Evolutionary conservation across 2,113 vertebrate species (phyloP).

Genomic region (Anolis carolinensis): DNA sequence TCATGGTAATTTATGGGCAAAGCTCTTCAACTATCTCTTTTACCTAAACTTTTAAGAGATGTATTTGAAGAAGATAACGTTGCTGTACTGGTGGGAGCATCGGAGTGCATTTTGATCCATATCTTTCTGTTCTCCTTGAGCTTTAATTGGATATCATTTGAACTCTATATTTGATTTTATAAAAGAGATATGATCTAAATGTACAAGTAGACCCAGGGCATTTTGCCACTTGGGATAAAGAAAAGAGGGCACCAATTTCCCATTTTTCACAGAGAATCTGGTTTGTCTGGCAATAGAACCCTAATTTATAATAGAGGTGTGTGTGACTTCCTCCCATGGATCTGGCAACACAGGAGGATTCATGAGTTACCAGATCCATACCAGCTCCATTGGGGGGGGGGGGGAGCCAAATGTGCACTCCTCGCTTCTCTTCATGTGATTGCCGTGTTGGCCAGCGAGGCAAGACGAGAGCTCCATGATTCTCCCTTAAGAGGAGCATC

Average conservation of each 20-base stretch:
- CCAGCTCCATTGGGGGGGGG: no score
- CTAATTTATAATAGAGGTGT: background rate
- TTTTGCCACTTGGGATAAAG: background rate
- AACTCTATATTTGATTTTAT: background rate
- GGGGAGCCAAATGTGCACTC: no score
- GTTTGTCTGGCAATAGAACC: background rate
- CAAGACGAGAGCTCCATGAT: no score
- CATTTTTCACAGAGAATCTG: background rate
- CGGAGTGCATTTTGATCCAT: slow-evolving; percentile 23
- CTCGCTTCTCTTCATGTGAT: no score
- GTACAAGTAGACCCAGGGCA: background rate
- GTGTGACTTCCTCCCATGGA: no score
- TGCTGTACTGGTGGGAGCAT: background rate
- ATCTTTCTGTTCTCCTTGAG: background rate
- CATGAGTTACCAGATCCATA: no score
- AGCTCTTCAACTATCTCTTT: slow-evolving; percentile 54
- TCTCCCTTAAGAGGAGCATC: no score
- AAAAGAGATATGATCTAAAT: no score
- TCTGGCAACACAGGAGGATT: no score
- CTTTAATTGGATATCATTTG: background rate
- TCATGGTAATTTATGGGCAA: slow-evolving; percentile 65
- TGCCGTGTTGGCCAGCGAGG: no score
- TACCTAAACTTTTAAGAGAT: slow-evolving; percentile 47
- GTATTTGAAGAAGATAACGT: slow-evolving; percentile 9
- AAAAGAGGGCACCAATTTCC: background rate